These are phyloP conservation scores for Agrochola litura DNA, from an alignment of 2,888 invertebrate species.

Conservation along the genomic window DNA sequence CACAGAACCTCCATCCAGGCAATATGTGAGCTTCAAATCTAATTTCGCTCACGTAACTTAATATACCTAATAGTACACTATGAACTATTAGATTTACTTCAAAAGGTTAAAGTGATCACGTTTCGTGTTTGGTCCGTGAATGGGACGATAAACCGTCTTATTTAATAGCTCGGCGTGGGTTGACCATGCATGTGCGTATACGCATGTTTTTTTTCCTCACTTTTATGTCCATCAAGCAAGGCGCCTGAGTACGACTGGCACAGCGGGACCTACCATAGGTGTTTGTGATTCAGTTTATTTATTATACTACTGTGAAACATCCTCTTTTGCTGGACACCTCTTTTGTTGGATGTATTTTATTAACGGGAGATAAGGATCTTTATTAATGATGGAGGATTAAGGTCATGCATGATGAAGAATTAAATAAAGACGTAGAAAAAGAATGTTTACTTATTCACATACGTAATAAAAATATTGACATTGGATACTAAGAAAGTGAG, in stretches of 20 bases:
- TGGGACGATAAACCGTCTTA: slow-evolving; percentile 85
- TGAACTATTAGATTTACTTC: slow-evolving; percentile 75
- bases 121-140: slow-evolving; percentile 83
- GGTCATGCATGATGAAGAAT: slow-evolving; percentile 2
- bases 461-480: slow-evolving; percentile 1
- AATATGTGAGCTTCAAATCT: slow-evolving; percentile 58
- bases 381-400: slow-evolving; percentile 42
- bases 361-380: slow-evolving; percentile 43
- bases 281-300: slow-evolving; percentile 82
- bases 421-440: slow-evolving; percentile 23
- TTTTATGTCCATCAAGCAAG: slow-evolving; percentile 83
- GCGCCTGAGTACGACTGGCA: slow-evolving; percentile 81
- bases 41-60: slow-evolving; percentile 71
- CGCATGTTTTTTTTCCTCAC: slow-evolving; percentile 65
- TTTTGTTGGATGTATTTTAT: slow-evolving; percentile 61
- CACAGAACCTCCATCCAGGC: slow-evolving; percentile 33
- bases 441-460: background rate
- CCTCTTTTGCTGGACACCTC: slow-evolving; percentile 65
- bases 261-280: slow-evolving; percentile 81
- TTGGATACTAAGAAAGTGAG: background rate
- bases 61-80: slow-evolving; percentile 67
- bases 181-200: slow-evolving; percentile 71
- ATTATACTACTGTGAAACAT: slow-evolving; percentile 80
- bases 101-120: slow-evolving; percentile 79
- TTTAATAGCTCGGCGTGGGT: slow-evolving; percentile 84